Conservation (phyloP, 2,113 vertebrate species). For the Mobula birostris region DNA sequence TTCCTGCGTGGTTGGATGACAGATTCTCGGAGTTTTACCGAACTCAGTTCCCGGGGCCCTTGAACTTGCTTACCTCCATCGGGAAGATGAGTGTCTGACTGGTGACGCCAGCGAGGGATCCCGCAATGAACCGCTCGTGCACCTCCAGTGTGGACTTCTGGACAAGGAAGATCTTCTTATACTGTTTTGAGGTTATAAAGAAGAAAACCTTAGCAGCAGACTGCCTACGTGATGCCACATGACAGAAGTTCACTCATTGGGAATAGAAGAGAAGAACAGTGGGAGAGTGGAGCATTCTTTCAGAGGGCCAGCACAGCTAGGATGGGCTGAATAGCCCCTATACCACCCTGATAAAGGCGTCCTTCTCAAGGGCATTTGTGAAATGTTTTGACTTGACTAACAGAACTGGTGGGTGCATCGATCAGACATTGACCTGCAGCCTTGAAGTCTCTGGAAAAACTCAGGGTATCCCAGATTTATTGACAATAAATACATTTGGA, state of each 20-base stretch:
- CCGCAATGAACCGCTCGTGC: constrained; percentile 74
- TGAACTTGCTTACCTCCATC: constrained; percentile 23
- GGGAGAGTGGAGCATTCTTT: not conserved
- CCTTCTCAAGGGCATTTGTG: too few relatives aligned
- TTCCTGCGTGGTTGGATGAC: too few relatives aligned
- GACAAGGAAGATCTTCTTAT: constrained; percentile 67
- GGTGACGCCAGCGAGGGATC: constrained; percentile 74
- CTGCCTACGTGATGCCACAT: not conserved
- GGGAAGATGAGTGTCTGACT: constrained; percentile 61
- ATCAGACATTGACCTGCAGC: not conserved
- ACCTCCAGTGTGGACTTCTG: constrained; percentile 60
- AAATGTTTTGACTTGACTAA: not conserved
- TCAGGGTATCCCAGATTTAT: too few relatives aligned
- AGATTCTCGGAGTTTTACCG: not conserved
- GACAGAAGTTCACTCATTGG: not conserved
- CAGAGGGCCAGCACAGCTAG: not conserved
- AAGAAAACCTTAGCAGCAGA: not conserved
- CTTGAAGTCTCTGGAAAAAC: not conserved
- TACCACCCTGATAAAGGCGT: too few relatives aligned
- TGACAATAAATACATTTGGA: too few relatives aligned
- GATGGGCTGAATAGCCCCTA: not conserved
- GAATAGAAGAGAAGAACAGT: not conserved
- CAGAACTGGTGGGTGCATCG: not conserved
- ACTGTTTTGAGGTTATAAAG: constrained; percentile 51
- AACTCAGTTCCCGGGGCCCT: not conserved